These are phyloP conservation scores for Dendrocincla tyrannina DNA, from an alignment of 2,797 vertebrate species.

Conservation along the genomic window DNA sequence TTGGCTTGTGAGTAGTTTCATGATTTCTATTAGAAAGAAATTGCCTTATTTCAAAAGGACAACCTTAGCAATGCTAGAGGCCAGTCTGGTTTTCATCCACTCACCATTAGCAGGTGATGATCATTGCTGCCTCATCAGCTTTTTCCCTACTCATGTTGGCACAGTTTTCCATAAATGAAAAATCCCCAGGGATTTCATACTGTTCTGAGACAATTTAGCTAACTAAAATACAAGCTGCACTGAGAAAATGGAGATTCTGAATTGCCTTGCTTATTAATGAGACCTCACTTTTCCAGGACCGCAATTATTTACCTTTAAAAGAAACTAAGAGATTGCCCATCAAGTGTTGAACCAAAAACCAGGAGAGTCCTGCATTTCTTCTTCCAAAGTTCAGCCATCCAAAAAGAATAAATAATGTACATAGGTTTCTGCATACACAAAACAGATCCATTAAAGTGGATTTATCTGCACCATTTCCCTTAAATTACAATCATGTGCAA, in stretches of 20 bases:
- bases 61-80: neutral
- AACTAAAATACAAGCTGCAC: neutral
- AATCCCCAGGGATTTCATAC: neutral
- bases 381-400: constrained; percentile 50
- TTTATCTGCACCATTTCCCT: constrained; percentile 82
- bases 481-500: constrained; percentile 71
- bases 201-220: neutral
- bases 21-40: neutral
- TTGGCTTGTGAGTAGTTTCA: neutral
- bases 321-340: neutral
- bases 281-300: constrained; percentile 26
- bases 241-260: neutral
- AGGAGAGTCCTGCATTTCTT: constrained; percentile 28
- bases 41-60: neutral
- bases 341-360: constrained; percentile 37
- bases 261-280: neutral
- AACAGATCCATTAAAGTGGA: constrained; percentile 74
- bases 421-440: constrained; percentile 59
- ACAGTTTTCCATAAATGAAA: neutral
- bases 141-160: neutral
- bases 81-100: neutral
- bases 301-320: constrained; percentile 34
- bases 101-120: neutral
- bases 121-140: neutral
- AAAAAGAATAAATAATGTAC: constrained; percentile 71